Evolutionary conservation across 2,113 vertebrate genomes (phyloP).

Genomic region (Morphnarchus princeps): DNA sequence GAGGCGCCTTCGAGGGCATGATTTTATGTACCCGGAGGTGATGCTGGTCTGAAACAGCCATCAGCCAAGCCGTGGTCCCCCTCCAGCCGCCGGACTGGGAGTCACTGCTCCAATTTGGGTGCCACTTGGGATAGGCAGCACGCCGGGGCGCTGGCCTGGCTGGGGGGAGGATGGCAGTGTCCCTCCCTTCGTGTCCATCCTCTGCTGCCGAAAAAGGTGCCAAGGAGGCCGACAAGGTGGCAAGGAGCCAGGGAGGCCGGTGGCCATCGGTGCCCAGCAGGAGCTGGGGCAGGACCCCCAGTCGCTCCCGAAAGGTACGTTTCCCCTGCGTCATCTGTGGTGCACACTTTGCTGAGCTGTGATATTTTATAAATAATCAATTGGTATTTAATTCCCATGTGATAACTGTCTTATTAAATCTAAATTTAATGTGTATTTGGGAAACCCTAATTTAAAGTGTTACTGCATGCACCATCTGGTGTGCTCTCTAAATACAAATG

Average conservation of each 20-base stretch:
- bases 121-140: neutral
- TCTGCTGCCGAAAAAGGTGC: neutral
- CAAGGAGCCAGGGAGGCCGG: neutral
- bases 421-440: conserved; percentile 67
- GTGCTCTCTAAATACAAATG: conserved; percentile 48
- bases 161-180: neutral
- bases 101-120: neutral
- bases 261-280: accelerated
- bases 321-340: neutral
- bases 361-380: conserved; percentile 33
- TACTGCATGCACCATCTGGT: conserved; percentile 63
- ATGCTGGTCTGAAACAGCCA: neutral
- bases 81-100: accelerated
- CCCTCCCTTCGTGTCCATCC: neutral
- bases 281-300: neutral
- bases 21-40: neutral
- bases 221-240: neutral
- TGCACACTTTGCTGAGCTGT: neutral
- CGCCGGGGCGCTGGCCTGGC: accelerated
- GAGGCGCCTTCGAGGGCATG: neutral
- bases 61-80: accelerated
- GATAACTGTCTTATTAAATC: conserved; percentile 72
- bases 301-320: neutral
- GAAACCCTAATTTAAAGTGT: conserved; percentile 67
- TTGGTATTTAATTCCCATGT: conserved; percentile 60